phyloP scores from a whole-genome alignment of 2,113 vertebrate species.

The Ciconia maguari region DNA sequence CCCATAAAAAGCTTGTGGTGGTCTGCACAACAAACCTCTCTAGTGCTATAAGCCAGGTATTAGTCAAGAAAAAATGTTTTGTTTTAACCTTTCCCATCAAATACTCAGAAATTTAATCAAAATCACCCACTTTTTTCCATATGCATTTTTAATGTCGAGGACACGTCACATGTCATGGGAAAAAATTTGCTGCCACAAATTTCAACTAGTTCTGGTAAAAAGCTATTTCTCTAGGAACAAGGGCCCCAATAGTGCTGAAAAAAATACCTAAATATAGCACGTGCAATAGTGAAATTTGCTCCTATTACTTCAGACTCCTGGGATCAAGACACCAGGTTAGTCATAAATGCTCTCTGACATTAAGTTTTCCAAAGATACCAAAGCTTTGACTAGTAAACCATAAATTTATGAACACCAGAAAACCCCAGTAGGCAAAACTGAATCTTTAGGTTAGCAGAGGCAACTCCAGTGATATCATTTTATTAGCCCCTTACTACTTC shows the following conservation, averaged over 20 bases:
- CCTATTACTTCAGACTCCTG: constrained; percentile 41
- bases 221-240: background rate
- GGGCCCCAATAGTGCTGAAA: background rate
- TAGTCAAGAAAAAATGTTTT: constrained; percentile 17
- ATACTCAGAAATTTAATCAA: constrained; percentile 11
- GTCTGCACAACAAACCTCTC: constrained; percentile 11
- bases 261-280: background rate
- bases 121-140: constrained; percentile 3
- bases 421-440: background rate
- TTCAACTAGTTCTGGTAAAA: background rate
- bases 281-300: constrained; percentile 5
- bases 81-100: constrained; percentile 34
- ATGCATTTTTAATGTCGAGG: background rate
- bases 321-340: constrained; percentile 21
- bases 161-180: background rate
- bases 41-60: constrained; percentile 22
- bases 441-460: background rate
- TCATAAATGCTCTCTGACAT: constrained; percentile 32
- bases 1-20: constrained; percentile 29
- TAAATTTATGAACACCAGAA: background rate
- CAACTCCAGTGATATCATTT: background rate
- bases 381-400: constrained; percentile 13
- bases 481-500: background rate
- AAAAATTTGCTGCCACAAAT: background rate
- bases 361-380: constrained; percentile 41